phyloP scores from a whole-genome alignment of 2,113 vertebrate genomes.

The Scytalopus superciliaris region DNA sequence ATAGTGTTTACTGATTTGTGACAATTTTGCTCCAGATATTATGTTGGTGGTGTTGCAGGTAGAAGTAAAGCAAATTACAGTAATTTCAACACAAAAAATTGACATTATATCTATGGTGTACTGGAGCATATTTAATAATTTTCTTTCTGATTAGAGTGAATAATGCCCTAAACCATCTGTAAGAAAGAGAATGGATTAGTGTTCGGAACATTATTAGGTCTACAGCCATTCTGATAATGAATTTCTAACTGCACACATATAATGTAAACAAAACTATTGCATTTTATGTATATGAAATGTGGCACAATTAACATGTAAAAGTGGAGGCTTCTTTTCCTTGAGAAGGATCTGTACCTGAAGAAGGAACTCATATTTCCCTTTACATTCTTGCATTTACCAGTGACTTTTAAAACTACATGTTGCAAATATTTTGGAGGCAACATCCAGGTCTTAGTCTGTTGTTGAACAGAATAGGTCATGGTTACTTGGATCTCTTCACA shows the following conservation, averaged over 20 bases:
- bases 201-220: neutral
- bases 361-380: neutral
- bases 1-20: neutral
- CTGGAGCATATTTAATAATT: neutral
- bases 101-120: neutral
- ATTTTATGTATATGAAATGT: neutral
- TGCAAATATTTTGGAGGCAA: neutral
- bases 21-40: neutral
- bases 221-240: neutral
- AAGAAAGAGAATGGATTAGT: neutral
- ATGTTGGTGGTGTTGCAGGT: neutral
- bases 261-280: neutral
- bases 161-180: neutral
- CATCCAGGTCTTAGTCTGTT: neutral
- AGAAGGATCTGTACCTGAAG: neutral
- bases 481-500: neutral
- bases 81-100: neutral
- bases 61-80: neutral
- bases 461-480: neutral
- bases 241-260: neutral
- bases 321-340: neutral
- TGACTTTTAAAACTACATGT: neutral
- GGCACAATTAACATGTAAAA: neutral
- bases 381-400: neutral
- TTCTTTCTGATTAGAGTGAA: neutral